phyloP scores from a whole-genome alignment of 2,888 invertebrate species.

The Tetheella fluctuosa region DNA sequence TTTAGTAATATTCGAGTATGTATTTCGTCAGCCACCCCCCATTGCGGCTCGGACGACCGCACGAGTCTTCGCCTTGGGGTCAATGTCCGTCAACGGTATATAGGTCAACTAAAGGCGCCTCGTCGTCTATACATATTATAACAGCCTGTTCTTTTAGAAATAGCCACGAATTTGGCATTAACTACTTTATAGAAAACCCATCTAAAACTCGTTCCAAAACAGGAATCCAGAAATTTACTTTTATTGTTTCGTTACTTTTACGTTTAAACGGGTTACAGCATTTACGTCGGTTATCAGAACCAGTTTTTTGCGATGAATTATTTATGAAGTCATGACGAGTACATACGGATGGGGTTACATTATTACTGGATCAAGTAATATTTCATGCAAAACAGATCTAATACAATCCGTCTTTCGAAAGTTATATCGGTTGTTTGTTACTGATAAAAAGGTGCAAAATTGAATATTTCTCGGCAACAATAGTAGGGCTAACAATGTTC shows the following conservation, averaged over 20 bases:
- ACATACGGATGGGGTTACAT: conserved; percentile 57
- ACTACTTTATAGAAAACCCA: conserved; percentile 50
- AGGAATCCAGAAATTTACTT: conserved; percentile 48
- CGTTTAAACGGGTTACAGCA: conserved; percentile 23
- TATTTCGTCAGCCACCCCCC: conserved; percentile 50
- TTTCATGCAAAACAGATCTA: conserved; percentile 49
- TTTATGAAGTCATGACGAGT: conserved; percentile 41
- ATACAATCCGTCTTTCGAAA: conserved; percentile 46
- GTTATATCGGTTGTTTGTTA: conserved; percentile 48
- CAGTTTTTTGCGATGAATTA: conserved; percentile 61
- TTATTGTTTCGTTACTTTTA: conserved; percentile 44
- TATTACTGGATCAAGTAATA: conserved; percentile 46
- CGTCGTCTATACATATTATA: conserved; percentile 75
- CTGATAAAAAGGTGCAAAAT: conserved; percentile 44
- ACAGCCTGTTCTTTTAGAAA: conserved; percentile 51
- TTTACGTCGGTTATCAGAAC: conserved; percentile 48
- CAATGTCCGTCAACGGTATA: conserved; percentile 75
- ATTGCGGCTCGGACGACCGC: conserved; percentile 50
- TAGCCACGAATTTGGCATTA: conserved; percentile 54
- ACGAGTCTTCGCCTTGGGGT: conserved; percentile 66
- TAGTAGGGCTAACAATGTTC: conserved; percentile 36
- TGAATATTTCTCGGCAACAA: conserved; percentile 46
- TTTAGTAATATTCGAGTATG: conserved; percentile 22
- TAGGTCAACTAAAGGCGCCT: conserved; percentile 81
- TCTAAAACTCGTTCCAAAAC: conserved; percentile 53